These are phyloP conservation scores for Thecophora atra DNA, from an alignment of 2,888 invertebrate genomes.

Conservation along the genomic window DNA sequence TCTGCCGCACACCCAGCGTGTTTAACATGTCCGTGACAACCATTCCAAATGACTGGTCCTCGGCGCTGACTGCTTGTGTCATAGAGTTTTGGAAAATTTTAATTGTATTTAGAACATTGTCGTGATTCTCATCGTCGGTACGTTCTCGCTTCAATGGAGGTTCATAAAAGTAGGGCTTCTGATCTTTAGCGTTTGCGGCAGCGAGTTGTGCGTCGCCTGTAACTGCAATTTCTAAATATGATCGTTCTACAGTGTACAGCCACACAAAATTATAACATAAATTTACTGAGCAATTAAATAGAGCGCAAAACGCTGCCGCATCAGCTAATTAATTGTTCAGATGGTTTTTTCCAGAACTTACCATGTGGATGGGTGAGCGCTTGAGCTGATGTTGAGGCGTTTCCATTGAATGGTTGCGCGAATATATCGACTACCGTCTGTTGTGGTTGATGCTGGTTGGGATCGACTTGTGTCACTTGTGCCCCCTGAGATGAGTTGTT, in stretches of 20 bases:
- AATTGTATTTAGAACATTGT: constrained; percentile 61
- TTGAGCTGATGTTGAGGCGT: constrained; percentile 58
- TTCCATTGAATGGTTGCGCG: constrained; percentile 60
- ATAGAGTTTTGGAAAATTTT: constrained; percentile 62
- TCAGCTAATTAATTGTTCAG: constrained; percentile 16
- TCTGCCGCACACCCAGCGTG: constrained; percentile 60
- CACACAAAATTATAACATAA: constrained; percentile 33
- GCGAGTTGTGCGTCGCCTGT: constrained; percentile 60
- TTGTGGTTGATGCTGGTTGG: constrained; percentile 54
- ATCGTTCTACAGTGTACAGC: constrained; percentile 41
- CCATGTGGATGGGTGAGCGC: constrained; percentile 61
- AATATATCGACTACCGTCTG: constrained; percentile 60
- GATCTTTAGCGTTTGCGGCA: constrained; percentile 53
- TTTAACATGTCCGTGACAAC: constrained; percentile 62
- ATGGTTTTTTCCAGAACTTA: constrained; percentile 42
- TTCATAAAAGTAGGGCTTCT: constrained; percentile 62
- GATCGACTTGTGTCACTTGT: constrained; percentile 57
- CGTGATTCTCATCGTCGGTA: constrained; percentile 59
- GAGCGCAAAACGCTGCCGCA: constrained; percentile 11
- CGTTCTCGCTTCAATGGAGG: constrained; percentile 60
- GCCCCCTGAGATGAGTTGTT: constrained; percentile 51
- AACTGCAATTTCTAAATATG: constrained; percentile 58
- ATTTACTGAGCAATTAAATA: constrained; percentile 17
- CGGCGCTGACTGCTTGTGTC: constrained; percentile 60
- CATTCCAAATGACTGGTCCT: constrained; percentile 62